A percentile compares a stretch with the other conserved stretches of the same genome.
Evolutionary conservation across 2,113 vertebrate genomes (phyloP).

Genomic region (Varanus salvator): DNA sequence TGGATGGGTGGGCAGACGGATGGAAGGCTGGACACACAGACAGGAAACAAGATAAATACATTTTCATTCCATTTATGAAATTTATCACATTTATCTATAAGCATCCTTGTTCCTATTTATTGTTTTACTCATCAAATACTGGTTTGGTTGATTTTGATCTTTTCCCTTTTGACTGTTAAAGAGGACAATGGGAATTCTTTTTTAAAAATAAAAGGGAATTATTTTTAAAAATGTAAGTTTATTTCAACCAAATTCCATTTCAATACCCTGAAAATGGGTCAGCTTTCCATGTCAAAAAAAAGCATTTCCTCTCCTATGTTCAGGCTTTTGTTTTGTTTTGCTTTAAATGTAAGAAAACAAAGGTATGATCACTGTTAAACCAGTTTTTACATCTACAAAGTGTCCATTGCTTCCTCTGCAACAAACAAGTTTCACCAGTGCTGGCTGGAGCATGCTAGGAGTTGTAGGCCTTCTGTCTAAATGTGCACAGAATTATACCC

Average conservation of each 20-base stretch:
- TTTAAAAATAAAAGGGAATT: not conserved
- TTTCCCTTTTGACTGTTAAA: not conserved
- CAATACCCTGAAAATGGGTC: not conserved
- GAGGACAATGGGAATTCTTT: not conserved
- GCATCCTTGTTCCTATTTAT: not conserved
- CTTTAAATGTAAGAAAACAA: not conserved
- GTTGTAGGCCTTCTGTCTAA: too few relatives aligned
- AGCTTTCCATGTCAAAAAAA: not conserved
- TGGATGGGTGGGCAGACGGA: not conserved
- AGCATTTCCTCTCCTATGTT: fast-evolving
- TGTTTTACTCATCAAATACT: not conserved
- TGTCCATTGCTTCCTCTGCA: fast-evolving
- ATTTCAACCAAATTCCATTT: fast-evolving
- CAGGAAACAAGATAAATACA: not conserved
- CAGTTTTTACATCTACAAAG: not conserved
- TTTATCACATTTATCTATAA: not conserved
- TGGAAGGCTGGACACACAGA: not conserved
- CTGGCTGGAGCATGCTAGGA: too few relatives aligned
- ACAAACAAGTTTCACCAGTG: fast-evolving
- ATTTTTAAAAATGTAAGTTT: not conserved
- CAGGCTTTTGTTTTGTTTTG: fast-evolving
- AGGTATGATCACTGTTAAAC: not conserved
- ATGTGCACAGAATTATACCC: too few relatives aligned
- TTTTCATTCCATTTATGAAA: not conserved
- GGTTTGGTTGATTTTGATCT: not conserved